phyloP scores from a whole-genome alignment of 2,113 vertebrate genomes.

The Lepus europaeus region DNA sequence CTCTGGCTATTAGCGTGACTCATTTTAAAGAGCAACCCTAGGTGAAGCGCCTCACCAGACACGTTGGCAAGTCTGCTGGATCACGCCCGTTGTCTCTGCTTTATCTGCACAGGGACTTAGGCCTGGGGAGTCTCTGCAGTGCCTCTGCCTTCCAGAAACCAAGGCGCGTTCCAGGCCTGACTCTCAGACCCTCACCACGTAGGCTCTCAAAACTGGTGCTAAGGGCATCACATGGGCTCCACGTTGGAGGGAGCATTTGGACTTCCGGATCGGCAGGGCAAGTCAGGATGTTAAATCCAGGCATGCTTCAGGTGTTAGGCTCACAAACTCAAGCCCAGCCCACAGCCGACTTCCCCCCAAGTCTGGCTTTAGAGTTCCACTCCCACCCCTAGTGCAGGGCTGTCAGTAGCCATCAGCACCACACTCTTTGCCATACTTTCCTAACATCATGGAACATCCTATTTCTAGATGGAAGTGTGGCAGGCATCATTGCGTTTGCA shows the following conservation, averaged over 20 bases:
- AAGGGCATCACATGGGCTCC: not conserved
- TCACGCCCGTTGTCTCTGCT: not conserved
- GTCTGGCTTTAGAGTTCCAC: not conserved
- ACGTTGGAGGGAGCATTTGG: not conserved
- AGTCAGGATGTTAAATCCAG: not conserved
- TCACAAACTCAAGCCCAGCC: slow-evolving; percentile 2
- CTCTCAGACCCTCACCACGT: not conserved
- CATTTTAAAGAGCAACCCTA: slow-evolving; percentile 55
- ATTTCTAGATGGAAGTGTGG: not conserved
- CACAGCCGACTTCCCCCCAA: not conserved
- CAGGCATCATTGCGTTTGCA: not conserved
- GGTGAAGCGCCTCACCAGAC: slow-evolving; percentile 16
- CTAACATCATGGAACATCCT: not conserved
- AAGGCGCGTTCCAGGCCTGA: not conserved
- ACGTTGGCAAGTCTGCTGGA: not conserved
- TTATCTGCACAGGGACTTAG: slow-evolving; percentile 38
- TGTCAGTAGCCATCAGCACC: not conserved
- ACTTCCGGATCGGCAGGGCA: not conserved
- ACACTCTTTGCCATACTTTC: not conserved
- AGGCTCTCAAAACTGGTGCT: not conserved
- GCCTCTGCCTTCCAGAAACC: slow-evolving; percentile 22
- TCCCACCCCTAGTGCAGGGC: not conserved
- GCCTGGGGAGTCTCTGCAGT: not conserved
- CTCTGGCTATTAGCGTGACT: slow-evolving; percentile 40
- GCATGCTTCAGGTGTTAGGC: not conserved